Evolutionary conservation across 1,140 invertebrate species (phyloP).

Genomic region (Drosophila navojoa): DNA sequence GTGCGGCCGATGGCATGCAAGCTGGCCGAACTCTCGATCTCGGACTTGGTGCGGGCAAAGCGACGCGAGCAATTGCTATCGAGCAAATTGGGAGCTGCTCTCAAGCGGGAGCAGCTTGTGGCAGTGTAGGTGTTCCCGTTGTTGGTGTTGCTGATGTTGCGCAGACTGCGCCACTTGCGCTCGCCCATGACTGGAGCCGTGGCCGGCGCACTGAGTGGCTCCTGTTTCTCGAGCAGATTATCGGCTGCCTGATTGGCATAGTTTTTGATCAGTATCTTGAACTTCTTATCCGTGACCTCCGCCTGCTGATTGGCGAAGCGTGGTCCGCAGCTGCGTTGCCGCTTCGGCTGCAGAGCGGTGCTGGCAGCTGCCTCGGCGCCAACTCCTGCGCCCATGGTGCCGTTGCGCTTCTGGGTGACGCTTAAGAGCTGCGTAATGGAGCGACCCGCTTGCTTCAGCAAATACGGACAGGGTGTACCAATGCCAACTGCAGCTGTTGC

Average conservation of each 20-base stretch:
- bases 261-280: slow-evolving; percentile 76
- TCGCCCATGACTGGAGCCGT: slow-evolving; percentile 53
- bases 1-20: slow-evolving; percentile 66
- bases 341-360: slow-evolving; percentile 61
- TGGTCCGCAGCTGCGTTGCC: slow-evolving; percentile 75
- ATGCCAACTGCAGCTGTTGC: slow-evolving; percentile 18
- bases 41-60: slow-evolving; percentile 64
- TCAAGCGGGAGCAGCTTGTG: slow-evolving; percentile 16
- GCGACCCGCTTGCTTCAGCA: slow-evolving; percentile 67
- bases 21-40: slow-evolving; percentile 62
- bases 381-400: slow-evolving; percentile 3
- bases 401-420: slow-evolving; percentile 60
- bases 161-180: slow-evolving; percentile 67
- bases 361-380: slow-evolving; percentile 18
- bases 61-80: slow-evolving; percentile 38
- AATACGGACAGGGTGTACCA: slow-evolving; percentile 49
- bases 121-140: not conserved
- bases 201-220: slow-evolving; percentile 27
- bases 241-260: slow-evolving; percentile 39
- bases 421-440: slow-evolving; percentile 68
- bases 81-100: slow-evolving; percentile 3
- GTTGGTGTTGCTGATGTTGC: slow-evolving; percentile 47
- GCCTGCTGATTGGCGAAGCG: slow-evolving; percentile 51
- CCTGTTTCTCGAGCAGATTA: slow-evolving; percentile 36
- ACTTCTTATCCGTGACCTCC: slow-evolving; percentile 65